A percentile compares a stretch with the other conserved stretches of the same genome.
These are phyloP conservation scores for Drosophila lowei DNA, from an alignment of 1,140 invertebrate species.

Conservation along the genomic window DNA sequence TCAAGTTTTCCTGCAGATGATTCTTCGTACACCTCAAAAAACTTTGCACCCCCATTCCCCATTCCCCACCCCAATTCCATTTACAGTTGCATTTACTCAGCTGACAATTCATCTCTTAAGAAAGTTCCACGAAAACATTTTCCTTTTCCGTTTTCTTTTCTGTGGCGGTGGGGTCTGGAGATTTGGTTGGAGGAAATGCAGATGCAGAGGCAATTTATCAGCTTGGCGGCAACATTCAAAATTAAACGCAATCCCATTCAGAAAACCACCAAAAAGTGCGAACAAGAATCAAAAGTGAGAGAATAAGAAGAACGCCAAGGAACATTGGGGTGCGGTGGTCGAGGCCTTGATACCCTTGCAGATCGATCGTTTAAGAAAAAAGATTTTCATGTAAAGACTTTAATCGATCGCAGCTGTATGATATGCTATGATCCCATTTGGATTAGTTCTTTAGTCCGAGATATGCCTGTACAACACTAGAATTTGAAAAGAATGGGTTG, in stretches of 20 bases:
- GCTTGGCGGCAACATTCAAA: conserved; percentile 61
- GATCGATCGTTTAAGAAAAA: no score
- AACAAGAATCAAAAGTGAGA: conserved; percentile 29
- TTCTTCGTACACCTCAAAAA: conserved; percentile 24
- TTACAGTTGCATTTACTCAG: conserved; percentile 39
- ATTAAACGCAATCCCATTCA: conserved; percentile 68
- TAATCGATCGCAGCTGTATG: no score
- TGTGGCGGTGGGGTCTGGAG: background rate
- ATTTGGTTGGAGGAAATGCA: conserved; percentile 44
- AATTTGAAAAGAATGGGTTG: no score
- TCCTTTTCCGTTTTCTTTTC: conserved; percentile 7
- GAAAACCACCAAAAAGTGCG: conserved; percentile 39
- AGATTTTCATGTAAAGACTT: no score
- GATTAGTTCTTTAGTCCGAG: no score
- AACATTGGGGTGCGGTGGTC: background rate
- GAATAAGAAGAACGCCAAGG: conserved; percentile 16
- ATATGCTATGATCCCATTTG: no score
- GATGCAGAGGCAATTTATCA: conserved; percentile 64
- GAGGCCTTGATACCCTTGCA: no score
- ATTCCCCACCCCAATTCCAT: conserved; percentile 10
- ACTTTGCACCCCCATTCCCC: conserved; percentile 2
- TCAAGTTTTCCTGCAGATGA: background rate
- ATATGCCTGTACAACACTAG: no score
- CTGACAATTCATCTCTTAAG: conserved; percentile 48
- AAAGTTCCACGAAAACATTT: conserved; percentile 34